Conservation (phyloP, 2,113 vertebrate species). For the Lucifuga dentata region DNA sequence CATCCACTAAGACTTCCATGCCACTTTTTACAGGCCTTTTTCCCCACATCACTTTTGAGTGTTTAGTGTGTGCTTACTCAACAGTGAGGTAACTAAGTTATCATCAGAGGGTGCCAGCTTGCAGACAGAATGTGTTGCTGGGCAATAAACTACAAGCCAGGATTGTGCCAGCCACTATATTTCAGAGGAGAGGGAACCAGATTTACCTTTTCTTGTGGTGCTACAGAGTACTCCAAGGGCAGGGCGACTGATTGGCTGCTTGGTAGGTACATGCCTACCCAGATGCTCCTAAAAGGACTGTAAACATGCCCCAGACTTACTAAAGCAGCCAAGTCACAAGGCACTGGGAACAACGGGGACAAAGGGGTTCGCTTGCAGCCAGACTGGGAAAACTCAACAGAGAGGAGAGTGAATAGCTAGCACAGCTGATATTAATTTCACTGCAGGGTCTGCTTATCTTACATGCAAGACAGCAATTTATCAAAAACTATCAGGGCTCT, state of each 20-base stretch:
- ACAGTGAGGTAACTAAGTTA: slow-evolving; percentile 39
- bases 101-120: slow-evolving; percentile 42
- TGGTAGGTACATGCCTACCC: slow-evolving; percentile 46
- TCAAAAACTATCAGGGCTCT: slow-evolving; percentile 22
- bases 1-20: neutral
- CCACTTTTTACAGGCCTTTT: slow-evolving; percentile 5
- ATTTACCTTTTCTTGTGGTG: slow-evolving; percentile 31
- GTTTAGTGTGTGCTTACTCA: slow-evolving; percentile 29
- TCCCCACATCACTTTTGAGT: slow-evolving; percentile 26
- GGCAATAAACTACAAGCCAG: slow-evolving; percentile 41
- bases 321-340: slow-evolving; percentile 73
- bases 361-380: slow-evolving; percentile 45
- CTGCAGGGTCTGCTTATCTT: slow-evolving; percentile 32
- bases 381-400: slow-evolving; percentile 37
- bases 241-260: slow-evolving; percentile 58
- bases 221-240: slow-evolving; percentile 51
- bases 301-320: slow-evolving; percentile 76
- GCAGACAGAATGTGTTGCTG: slow-evolving; percentile 20
- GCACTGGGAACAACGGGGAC: slow-evolving; percentile 62
- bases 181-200: slow-evolving; percentile 28
- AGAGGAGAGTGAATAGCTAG: slow-evolving; percentile 14
- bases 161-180: slow-evolving; percentile 46
- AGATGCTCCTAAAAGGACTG: slow-evolving; percentile 57
- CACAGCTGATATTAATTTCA: slow-evolving; percentile 53
- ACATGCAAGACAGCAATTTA: slow-evolving; percentile 39